Evolutionary conservation across 2,888 invertebrate genomes (phyloP).

Genomic region (Glyphotaelius pellucidus): DNA sequence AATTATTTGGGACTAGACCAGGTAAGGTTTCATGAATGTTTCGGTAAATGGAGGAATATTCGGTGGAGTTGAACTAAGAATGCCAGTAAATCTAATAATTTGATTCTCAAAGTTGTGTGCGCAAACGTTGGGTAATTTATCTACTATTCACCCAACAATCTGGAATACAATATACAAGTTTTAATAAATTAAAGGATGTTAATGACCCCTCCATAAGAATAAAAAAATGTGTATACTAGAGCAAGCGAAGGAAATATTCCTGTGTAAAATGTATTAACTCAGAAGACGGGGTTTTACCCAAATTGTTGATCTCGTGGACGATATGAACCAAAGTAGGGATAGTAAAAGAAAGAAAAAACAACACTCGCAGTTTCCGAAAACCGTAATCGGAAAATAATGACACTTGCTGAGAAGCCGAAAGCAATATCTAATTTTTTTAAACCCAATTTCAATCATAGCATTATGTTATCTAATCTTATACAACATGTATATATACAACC

Average conservation of each 20-base stretch:
- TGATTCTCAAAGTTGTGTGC: background rate
- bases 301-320: background rate
- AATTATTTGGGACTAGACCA: conserved; percentile 24
- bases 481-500: background rate
- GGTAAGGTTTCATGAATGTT: background rate
- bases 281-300: background rate
- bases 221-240: background rate
- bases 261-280: background rate
- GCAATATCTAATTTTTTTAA: background rate
- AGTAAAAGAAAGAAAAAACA: too few species aligned
- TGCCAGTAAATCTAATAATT: conserved; percentile 38
- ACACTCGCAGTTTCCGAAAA: background rate
- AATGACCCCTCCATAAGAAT: background rate
- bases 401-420: background rate
- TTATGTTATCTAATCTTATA: background rate
- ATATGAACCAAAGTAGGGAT: background rate
- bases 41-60: background rate
- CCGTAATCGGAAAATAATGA: background rate
- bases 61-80: background rate
- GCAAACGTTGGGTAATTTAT: background rate
- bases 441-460: background rate
- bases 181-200: background rate
- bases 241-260: background rate
- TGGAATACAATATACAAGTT: background rate
- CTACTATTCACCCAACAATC: background rate